Evolutionary conservation across 2,888 invertebrate genomes (phyloP).

Genomic region (Synanthedon formicaeformis): DNA sequence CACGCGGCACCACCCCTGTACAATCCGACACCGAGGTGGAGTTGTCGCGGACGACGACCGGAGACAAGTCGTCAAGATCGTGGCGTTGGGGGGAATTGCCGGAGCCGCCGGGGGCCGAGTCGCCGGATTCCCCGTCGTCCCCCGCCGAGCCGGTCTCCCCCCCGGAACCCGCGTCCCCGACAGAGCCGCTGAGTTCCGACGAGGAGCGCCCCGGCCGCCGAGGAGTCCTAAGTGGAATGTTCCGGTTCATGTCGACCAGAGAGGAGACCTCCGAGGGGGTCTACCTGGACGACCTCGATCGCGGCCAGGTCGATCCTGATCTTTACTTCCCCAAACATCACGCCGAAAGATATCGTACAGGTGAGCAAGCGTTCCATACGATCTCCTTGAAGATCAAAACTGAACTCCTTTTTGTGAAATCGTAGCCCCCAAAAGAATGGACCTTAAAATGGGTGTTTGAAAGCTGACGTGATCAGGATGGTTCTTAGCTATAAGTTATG

Average conservation of each 20-base stretch:
- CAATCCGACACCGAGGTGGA: conserved; percentile 97
- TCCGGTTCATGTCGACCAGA: conserved; percentile 83
- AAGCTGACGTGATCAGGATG: too few relatives aligned
- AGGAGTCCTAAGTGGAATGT: conserved; percentile 91
- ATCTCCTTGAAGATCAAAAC: too few relatives aligned
- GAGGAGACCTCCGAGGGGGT: conserved; percentile 79
- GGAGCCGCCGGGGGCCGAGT: conserved; percentile 43
- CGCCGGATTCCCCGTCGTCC: conserved; percentile 18
- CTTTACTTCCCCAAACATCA: conserved; percentile 86
- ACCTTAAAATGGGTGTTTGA: too few relatives aligned
- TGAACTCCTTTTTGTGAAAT: too few relatives aligned
- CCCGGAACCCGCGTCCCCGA: conserved; percentile 39
- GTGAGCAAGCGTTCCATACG: conserved; percentile 18
- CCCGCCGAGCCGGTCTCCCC: conserved; percentile 34
- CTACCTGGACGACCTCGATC: conserved; percentile 91
- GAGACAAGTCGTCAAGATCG: conserved; percentile 73
- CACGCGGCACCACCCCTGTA: conserved; percentile 84
- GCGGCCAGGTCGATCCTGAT: conserved; percentile 93
- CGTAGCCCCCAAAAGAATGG: too few relatives aligned
- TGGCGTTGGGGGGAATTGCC: conserved; percentile 95
- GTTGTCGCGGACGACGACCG: conserved; percentile 59
- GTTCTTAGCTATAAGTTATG: too few relatives aligned
- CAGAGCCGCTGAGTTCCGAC: conserved; percentile 59
- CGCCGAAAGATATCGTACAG: conserved; percentile 55
- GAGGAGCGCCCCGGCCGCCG: conserved; percentile 57